Evolutionary conservation across 64 coral and sea anemone species (phyloP).

Genomic region (Montipora sp.): DNA sequence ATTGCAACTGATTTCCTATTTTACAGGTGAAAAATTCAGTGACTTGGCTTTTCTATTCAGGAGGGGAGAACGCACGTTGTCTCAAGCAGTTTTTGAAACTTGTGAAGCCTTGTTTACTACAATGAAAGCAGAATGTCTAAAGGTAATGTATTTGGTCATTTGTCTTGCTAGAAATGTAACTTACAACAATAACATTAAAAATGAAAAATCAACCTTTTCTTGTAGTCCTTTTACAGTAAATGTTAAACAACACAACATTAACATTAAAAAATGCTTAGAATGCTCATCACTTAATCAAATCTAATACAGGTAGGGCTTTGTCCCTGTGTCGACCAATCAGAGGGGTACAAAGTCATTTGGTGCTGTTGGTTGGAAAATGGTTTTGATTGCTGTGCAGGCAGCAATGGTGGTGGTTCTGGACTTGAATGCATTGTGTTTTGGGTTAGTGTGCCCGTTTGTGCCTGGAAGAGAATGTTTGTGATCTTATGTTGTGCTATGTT

Average conservation of each 20-base stretch:
- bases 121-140: neutral
- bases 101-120: neutral
- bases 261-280: neutral
- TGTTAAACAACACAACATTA: neutral
- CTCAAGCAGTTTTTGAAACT: neutral
- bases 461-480: slow-evolving; percentile 48
- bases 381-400: slow-evolving; percentile 11
- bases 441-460: slow-evolving; percentile 26
- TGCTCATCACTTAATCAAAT: neutral
- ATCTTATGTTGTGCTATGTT: slow-evolving; percentile 6
- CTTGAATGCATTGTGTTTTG: slow-evolving; percentile 35
- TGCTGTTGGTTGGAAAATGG: slow-evolving; percentile 52
- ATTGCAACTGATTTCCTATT: neutral
- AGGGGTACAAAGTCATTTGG: neutral
- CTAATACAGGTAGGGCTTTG: neutral
- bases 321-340: neutral
- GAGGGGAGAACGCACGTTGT: neutral
- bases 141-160: neutral
- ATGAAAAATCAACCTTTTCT: neutral
- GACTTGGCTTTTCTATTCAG: slow-evolving; percentile 17
- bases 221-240: neutral
- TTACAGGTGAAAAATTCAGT: slow-evolving; percentile 61
- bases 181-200: neutral
- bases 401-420: slow-evolving; percentile 3
- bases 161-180: neutral